These are phyloP conservation scores for Patiria pectinifera DNA, from an alignment of 53 echinoderm and acorn worm genomes.

Conservation along the genomic window DNA sequence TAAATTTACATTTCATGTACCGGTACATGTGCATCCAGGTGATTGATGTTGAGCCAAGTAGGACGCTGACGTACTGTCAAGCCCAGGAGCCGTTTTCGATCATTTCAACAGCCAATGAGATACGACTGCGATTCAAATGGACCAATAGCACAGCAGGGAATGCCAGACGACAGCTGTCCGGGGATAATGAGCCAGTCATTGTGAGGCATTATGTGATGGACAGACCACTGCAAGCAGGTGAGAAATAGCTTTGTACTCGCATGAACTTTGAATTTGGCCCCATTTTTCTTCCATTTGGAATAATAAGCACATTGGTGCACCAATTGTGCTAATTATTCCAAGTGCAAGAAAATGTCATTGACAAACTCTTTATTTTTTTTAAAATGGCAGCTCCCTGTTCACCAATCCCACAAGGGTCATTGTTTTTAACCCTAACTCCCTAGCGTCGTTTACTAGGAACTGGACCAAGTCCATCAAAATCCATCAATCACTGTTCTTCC, in stretches of 20 bases:
- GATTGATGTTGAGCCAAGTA: conserved; percentile 29
- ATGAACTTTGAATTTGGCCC: not conserved
- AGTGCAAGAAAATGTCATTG: too few relatives aligned
- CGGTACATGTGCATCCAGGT: not conserved
- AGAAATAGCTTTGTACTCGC: not conserved
- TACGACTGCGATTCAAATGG: conserved; percentile 51
- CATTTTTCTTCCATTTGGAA: too few relatives aligned
- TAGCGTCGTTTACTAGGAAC: too few relatives aligned
- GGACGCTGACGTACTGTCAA: conserved; percentile 37
- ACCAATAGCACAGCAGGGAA: not conserved
- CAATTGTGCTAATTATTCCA: too few relatives aligned
- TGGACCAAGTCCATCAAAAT: too few relatives aligned
- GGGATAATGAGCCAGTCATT: not conserved
- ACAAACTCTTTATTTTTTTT: too few relatives aligned
- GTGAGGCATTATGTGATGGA: conserved; percentile 51
- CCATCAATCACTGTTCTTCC: too few relatives aligned
- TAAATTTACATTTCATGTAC: too few relatives aligned
- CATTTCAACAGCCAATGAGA: conserved; percentile 63
- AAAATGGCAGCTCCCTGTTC: too few relatives aligned
- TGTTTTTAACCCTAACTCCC: too few relatives aligned
- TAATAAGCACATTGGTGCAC: too few relatives aligned
- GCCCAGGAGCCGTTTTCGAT: conserved; percentile 52
- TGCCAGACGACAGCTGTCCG: not conserved
- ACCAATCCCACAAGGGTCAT: too few relatives aligned
- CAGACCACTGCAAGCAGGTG: conserved; percentile 33